Evolutionary conservation across 2,797 vertebrate species (phyloP), one percentile per base, ranked within the genome.

Genomic region (Graptemys geographica): DNA sequence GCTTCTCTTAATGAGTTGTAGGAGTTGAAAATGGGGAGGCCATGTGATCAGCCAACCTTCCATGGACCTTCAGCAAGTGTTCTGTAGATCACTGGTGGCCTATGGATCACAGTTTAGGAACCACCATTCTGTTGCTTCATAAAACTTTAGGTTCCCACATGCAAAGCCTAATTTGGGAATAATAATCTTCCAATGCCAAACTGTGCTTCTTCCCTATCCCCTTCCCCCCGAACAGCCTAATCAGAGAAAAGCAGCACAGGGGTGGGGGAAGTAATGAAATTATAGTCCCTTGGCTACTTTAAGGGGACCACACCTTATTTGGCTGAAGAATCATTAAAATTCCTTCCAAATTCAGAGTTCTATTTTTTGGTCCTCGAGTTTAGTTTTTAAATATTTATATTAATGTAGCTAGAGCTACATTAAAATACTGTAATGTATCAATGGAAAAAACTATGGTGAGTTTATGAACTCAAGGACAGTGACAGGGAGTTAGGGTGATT

Each of bases 371-470:
- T 72, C 33, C 53, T 62, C 25, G 12, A 88, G 44, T 9, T 4
- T 16, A 37, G 79, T 91, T 88, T 57, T 5, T 9, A 80, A 92
- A 65, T 85, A 55, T 81, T 69, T 95, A 76, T 31, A 83, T 53
- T 16, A 84, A 81, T 78, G 3, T 11, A 95, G 79, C 0, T 1
- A 84, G 9, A 1, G 1, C 28, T 62, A 37, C 49, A 59, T 37
- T 56, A 83, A 80, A 62, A 78, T 28, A 3, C 33, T 0, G 18
- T 82, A 27, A 28, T 44, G 10, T 55, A 69, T 90, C 88, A 95
- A 93, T 57, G 89, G 93, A 94, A 92, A 84, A 5, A 92, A 47
- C 33, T 49, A 28, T 69, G n/a, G 15, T 90, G 82, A 94, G 59
- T 82, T 16, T 82, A 93, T 76, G 86, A 89, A 86, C 69, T 94